Base-by-base conservation (phyloP, 2,888 invertebrate species). In the Drosophila austrosaltans region DNA sequence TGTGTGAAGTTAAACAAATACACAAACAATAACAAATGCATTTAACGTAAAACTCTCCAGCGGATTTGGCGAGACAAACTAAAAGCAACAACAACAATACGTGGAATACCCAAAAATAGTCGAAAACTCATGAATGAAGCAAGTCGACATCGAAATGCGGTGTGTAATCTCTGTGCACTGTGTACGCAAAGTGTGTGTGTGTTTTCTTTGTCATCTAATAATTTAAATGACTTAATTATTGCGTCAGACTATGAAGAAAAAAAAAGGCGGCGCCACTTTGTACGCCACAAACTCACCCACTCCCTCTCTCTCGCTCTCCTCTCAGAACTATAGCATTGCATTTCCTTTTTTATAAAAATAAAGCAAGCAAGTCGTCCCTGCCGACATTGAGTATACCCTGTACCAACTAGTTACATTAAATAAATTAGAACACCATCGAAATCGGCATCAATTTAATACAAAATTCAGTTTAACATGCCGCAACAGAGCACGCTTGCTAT, bases 221-320 rank as follows among this genome's bases (percentile, higher is more conserved):
- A 84, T 79, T 84, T 79, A 84, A 84, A 85, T 88, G 87, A 89
- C 82, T 89, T 90, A 86, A 89, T 90, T 88, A 90, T 83, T 83
- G 90, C 89, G 90, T 87, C 89, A 90, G 90, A 90, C 90, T 81
- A 82, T 73, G 66, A 69, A 66, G 66, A 69, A 67, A 69, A 75
- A 59, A 62, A 63, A 60, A 61, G 63, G 76, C 76, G 79, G 83
- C 81, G 63, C 56, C 73, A 63, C 67, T 72, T 74, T 74, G 66
- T 48, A 57, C 67, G 59, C 65, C 72, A 57, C 63, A 66, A 62
- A 57, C 44, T 48, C 58, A 36, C 36, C 62, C 16, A 39, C 39
- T n/a, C 62, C 48, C 10, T 10, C 3, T 48, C 7, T 2, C 20
- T 44, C 44, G 20, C 16, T 42, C 16, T n/a, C 20, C 20, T 20